Conservation (phyloP, 1,140 invertebrate genomes). For the Diabrotica virgifera region DNA sequence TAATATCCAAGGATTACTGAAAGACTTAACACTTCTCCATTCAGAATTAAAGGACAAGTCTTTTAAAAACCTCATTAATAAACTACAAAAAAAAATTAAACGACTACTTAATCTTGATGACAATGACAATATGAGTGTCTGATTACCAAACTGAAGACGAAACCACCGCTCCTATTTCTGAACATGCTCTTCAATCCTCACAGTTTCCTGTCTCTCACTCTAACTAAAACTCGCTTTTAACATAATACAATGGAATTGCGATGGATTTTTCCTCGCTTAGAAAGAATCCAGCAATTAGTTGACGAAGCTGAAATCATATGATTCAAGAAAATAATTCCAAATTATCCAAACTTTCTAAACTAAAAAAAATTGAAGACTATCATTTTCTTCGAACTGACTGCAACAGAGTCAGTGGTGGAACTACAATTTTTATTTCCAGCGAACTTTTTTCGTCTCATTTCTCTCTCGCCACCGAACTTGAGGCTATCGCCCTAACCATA, state of each 20-base stretch:
- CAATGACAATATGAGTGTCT: background rate
- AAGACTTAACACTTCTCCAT: background rate
- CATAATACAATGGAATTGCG: too few species aligned
- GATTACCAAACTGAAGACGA: slow-evolving; percentile 4
- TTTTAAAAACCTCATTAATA: background rate
- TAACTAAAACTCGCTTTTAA: too few species aligned
- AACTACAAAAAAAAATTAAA: background rate
- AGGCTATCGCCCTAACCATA: too few species aligned
- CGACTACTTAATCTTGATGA: too few species aligned
- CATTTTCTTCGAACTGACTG: slow-evolving; percentile 5
- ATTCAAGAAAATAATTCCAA: slow-evolving; percentile 14
- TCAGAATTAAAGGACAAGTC: background rate
- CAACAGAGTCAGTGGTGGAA: slow-evolving; percentile 12
- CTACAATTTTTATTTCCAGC: slow-evolving; percentile 9
- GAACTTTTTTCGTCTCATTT: slow-evolving; percentile 3
- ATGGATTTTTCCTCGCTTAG: slow-evolving; percentile 4
- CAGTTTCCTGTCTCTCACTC: too few species aligned
- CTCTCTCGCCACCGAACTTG: too few species aligned
- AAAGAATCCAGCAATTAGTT: slow-evolving; percentile 10
- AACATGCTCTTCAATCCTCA: too few species aligned
- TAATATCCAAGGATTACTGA: background rate
- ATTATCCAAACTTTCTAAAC: background rate
- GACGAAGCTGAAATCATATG: slow-evolving; percentile 4
- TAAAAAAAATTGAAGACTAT: slow-evolving; percentile 5
- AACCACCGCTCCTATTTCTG: too few species aligned